Conservation (phyloP, 2,888 invertebrate species). For the Sicus ferrugineus region DNA sequence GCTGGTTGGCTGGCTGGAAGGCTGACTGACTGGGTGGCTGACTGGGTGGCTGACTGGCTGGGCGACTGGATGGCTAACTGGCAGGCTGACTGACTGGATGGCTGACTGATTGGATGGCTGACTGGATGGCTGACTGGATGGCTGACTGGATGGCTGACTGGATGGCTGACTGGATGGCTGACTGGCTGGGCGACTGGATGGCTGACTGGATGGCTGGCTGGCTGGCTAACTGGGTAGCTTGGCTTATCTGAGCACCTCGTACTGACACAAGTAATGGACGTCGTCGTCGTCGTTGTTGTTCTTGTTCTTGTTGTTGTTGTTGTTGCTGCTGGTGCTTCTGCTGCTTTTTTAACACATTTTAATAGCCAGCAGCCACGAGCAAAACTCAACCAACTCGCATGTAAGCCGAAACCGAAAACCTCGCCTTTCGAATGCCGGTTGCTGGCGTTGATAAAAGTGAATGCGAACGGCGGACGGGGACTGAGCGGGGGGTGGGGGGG, state of each 20-base stretch:
- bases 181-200: too few species aligned
- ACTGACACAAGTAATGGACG: background rate
- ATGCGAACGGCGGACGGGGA: background rate
- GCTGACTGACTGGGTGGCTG: background rate
- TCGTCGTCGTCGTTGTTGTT: slow-evolving; percentile 28
- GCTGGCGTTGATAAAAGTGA: too few species aligned
- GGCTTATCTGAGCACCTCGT: background rate
- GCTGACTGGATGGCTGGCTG: background rate
- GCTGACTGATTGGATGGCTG: background rate
- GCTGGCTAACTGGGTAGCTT: background rate
- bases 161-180: background rate
- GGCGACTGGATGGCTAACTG: background rate
- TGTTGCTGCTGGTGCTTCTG: background rate
- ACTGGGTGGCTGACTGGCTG: too few species aligned
- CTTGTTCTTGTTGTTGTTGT: background rate
- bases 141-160: background rate
- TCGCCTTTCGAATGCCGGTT: background rate
- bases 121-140: too few species aligned
- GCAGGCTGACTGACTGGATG: background rate
- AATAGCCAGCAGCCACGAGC: too few species aligned
- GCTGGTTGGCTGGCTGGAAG: background rate
- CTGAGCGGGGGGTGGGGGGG: background rate
- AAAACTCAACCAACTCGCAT: background rate
- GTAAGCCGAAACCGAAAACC: background rate
- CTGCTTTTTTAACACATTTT: background rate